Conservation (phyloP, 2,888 invertebrate genomes). For the Phasia obesa region DNA sequence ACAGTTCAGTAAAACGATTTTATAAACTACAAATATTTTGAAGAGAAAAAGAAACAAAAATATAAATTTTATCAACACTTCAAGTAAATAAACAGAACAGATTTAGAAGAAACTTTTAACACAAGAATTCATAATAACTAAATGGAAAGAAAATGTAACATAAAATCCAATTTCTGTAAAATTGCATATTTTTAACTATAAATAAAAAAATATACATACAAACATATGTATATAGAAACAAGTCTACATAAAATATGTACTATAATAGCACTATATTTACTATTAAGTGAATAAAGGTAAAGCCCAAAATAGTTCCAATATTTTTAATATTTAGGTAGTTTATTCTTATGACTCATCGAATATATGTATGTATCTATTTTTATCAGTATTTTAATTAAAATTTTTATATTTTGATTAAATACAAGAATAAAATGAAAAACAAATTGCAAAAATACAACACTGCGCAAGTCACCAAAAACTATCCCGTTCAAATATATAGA, state of each 20-base stretch:
- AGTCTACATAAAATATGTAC: too few relatives aligned
- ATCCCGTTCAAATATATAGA: slow-evolving; percentile 45
- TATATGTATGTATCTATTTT: neutral
- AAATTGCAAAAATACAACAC: slow-evolving; percentile 58
- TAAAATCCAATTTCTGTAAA: too few relatives aligned
- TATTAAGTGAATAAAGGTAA: too few relatives aligned
- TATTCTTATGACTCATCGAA: neutral
- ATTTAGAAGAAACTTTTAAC: slow-evolving; percentile 24
- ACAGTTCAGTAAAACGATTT: neutral
- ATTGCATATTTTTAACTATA: too few relatives aligned
- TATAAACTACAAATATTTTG: slow-evolving; percentile 37
- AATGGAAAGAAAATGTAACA: neutral
- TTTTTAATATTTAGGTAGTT: too few relatives aligned
- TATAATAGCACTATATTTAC: too few relatives aligned
- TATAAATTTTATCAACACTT: slow-evolving; percentile 39
- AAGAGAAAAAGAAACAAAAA: slow-evolving; percentile 70
- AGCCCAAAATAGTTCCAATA: too few relatives aligned
- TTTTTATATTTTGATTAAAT: slow-evolving; percentile 17
- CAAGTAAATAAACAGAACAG: slow-evolving; percentile 31
- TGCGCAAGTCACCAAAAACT: slow-evolving; percentile 75
- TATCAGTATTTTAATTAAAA: slow-evolving; percentile 19
- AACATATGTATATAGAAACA: too few relatives aligned
- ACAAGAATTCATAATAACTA: neutral
- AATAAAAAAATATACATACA: too few relatives aligned
- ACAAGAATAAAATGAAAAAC: slow-evolving; percentile 20